Percentiles rank a stretch among this genome's conserved stretches.
phyloP scores from a whole-genome alignment of 1,140 invertebrate genomes.

The Lepeophtheirus salmonis region DNA sequence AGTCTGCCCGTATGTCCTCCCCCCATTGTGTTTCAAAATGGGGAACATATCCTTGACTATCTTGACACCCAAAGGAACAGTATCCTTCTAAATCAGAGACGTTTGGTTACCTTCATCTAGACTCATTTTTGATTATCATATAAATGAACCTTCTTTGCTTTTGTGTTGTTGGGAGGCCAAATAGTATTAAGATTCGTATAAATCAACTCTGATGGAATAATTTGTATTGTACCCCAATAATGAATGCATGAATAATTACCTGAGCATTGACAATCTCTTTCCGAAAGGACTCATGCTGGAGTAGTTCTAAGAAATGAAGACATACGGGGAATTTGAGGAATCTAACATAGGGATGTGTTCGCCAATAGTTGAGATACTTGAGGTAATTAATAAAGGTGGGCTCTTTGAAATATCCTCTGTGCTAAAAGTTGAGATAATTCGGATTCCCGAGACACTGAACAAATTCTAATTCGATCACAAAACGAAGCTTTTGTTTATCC shows the following conservation, averaged over 20 bases:
- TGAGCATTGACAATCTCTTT: conserved; percentile 78
- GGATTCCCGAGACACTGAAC: conserved; percentile 96
- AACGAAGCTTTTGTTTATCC: conserved; percentile 47
- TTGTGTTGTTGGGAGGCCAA: no score
- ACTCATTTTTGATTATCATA: no score
- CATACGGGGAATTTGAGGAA: conserved; percentile 72
- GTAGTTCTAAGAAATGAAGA: conserved; percentile 83
- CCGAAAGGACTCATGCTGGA: conserved; percentile 93
- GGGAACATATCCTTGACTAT: no score
- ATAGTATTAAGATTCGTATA: no score
- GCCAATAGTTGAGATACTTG: conserved; percentile 94
- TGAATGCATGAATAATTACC: not conserved
- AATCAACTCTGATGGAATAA: no score
- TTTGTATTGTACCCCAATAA: no score
- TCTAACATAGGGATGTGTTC: conserved; percentile 92
- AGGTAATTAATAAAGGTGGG: conserved; percentile 84
- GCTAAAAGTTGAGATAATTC: conserved; percentile 97
- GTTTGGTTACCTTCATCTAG: no score
- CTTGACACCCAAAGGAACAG: no score
- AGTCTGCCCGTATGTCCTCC: no score
- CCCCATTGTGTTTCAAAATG: no score
- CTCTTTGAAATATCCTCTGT: conserved; percentile 86
- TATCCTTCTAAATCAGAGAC: no score
- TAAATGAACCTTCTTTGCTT: no score
- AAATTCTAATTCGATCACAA: conserved; percentile 94